Evolutionary conservation across 1,140 invertebrate species (phyloP).

Genomic region (Drosophila repleta): DNA sequence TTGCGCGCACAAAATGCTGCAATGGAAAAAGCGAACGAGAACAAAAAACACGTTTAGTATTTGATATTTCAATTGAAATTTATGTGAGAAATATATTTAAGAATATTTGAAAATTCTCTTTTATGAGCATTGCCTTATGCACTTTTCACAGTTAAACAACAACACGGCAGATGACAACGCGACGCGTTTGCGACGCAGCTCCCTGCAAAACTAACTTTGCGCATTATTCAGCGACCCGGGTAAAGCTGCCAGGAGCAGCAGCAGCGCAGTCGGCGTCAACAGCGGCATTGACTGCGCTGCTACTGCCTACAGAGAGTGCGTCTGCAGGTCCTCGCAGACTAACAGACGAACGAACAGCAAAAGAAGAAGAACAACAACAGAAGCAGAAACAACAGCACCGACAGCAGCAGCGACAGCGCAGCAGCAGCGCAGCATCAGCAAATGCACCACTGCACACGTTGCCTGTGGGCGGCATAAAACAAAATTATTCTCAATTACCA

Average conservation of each 20-base stretch:
- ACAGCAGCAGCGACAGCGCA: neutral
- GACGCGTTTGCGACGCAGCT: conserved; percentile 75
- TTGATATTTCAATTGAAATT: neutral
- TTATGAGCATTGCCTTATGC: conserved; percentile 8
- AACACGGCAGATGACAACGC: conserved; percentile 24
- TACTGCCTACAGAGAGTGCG: neutral
- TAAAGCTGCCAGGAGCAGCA: conserved; percentile 59
- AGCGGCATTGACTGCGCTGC: conserved; percentile 10
- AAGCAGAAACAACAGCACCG: no score
- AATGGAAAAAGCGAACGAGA: conserved; percentile 41
- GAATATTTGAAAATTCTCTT: conserved; percentile 1
- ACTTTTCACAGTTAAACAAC: conserved; percentile 20
- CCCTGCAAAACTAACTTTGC: conserved; percentile 80
- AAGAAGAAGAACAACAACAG: conserved; percentile 4
- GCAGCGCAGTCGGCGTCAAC: neutral
- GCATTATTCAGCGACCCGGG: conserved; percentile 81
- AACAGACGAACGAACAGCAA: conserved; percentile 4
- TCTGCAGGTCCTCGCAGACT: conserved; percentile 25
- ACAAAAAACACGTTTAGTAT: conserved; percentile 10
- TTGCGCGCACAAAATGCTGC: conserved; percentile 71
- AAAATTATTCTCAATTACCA: conserved; percentile 44
- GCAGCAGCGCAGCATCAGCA: conserved; percentile 13
- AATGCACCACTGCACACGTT: conserved; percentile 50
- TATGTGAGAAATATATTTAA: neutral
- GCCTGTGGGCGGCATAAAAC: conserved; percentile 16